phyloP scores from a whole-genome alignment of 2,888 invertebrate species.

The Cerceris rybyensis region DNA sequence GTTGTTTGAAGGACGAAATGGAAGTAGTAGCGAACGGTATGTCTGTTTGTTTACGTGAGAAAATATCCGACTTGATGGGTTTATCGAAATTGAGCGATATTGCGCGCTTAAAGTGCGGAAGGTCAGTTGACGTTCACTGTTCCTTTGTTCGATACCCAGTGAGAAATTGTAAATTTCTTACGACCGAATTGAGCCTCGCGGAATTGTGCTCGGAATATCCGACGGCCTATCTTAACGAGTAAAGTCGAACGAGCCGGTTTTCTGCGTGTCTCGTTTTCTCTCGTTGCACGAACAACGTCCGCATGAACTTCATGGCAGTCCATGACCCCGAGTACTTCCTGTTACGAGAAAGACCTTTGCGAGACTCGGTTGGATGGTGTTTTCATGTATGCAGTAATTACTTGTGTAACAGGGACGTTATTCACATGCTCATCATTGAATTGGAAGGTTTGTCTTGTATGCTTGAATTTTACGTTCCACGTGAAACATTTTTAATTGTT shows the following conservation, averaged over 20 bases:
- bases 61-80: no score
- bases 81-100: no score
- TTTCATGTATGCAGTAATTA: slow-evolving; percentile 36
- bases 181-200: background rate
- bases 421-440: no score
- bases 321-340: slow-evolving; percentile 74
- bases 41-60: background rate
- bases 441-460: no score
- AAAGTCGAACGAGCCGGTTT: slow-evolving; percentile 51
- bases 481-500: no score
- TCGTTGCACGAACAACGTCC: slow-evolving; percentile 35
- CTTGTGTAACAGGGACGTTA: slow-evolving; percentile 29
- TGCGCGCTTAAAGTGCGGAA: no score
- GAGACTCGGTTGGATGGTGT: slow-evolving; percentile 39
- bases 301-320: slow-evolving; percentile 62
- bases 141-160: no score
- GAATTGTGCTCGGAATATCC: slow-evolving; percentile 26
- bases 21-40: background rate
- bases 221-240: slow-evolving; percentile 52
- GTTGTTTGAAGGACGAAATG: no score
- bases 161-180: background rate
- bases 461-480: no score
- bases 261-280: slow-evolving; percentile 42
- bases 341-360: slow-evolving; percentile 62
- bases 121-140: no score